Percentiles rank a stretch among this genome's conserved stretches.
phyloP scores from a whole-genome alignment of 2,113 vertebrate genomes.

The Petrocephalus microphthalmus region DNA sequence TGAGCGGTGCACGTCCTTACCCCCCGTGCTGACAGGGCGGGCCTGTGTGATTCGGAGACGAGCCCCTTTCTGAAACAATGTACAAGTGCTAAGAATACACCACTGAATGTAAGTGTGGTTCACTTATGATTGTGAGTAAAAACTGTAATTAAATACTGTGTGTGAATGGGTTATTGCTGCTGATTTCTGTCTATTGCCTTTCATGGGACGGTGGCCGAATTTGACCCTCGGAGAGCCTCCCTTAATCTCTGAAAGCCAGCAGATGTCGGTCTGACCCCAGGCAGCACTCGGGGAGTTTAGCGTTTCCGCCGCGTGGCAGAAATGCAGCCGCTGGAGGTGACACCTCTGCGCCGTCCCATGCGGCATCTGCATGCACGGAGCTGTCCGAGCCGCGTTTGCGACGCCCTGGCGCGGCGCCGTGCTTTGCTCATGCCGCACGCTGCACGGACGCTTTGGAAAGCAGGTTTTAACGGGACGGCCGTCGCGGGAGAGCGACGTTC shows the following conservation, averaged over 20 bases:
- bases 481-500: not conserved
- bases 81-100: not conserved
- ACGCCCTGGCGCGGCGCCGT: not conserved
- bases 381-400: not conserved
- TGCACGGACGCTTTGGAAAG: not conserved
- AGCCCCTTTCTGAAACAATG: not conserved
- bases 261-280: not conserved
- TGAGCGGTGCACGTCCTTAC: too few relatives aligned
- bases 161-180: not conserved
- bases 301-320: not conserved
- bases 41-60: not conserved
- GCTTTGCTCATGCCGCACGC: not conserved
- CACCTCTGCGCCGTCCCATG: not conserved
- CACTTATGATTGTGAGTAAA: not conserved
- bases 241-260: not conserved
- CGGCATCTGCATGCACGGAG: not conserved
- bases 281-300: not conserved
- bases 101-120: not conserved
- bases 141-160: not conserved
- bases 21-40: not conserved
- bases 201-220: not conserved
- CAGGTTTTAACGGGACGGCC: not conserved
- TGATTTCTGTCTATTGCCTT: not conserved
- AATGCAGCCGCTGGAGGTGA: not conserved
- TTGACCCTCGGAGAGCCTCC: not conserved